phyloP scores from a whole-genome alignment of 2,797 vertebrate genomes.

The Myotis findleyi region DNA sequence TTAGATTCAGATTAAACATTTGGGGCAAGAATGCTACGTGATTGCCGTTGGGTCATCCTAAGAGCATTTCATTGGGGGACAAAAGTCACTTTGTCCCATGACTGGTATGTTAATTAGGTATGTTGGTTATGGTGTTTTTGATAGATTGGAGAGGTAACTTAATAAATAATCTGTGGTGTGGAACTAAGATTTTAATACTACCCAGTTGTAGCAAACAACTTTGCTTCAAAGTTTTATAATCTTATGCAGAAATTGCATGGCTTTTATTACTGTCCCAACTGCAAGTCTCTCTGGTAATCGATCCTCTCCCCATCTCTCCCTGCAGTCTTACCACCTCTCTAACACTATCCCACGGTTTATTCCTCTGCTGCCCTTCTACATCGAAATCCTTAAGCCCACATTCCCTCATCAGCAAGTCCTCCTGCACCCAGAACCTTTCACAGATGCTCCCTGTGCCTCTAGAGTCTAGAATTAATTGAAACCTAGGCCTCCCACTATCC shows the following conservation, averaged over 20 bases:
- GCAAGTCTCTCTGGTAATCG: neutral
- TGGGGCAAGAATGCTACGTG: neutral
- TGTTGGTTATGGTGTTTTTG: neutral
- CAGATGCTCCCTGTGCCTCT: neutral
- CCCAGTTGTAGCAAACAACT: neutral
- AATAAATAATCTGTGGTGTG: neutral
- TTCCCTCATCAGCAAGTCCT: neutral
- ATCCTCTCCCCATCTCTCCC: neutral
- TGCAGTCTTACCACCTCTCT: neutral
- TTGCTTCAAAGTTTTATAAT: neutral
- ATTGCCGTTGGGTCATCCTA: neutral
- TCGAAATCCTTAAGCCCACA: neutral
- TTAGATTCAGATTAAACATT: neutral
- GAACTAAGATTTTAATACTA: conserved; percentile 1
- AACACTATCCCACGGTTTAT: neutral
- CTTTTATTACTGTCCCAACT: neutral
- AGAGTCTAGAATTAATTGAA: neutral
- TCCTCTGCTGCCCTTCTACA: neutral
- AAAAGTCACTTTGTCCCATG: neutral
- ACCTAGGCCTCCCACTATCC: neutral
- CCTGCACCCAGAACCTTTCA: neutral
- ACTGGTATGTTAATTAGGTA: neutral
- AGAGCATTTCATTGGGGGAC: neutral
- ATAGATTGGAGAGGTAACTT: neutral
- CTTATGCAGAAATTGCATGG: neutral